Base-by-base conservation (phyloP, 2,888 invertebrate species). In the Tachina lurida region DNA sequence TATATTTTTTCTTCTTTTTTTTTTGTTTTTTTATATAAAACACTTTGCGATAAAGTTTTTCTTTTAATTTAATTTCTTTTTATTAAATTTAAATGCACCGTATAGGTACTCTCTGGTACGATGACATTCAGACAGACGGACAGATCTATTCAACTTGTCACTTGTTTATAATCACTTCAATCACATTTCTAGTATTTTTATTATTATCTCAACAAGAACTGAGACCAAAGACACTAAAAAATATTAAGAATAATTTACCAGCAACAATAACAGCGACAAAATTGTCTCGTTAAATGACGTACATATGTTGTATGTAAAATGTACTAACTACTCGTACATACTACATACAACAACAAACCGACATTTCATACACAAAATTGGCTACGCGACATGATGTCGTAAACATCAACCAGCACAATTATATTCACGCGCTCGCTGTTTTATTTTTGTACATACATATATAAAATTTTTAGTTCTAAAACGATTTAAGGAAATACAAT, bases 161-260 rank as follows among this genome's bases (percentile, higher is more conserved):
- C 73, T 78, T 83, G 83, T 83, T 83, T 67, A 68, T 83, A 83
- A 78, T 83, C 83, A 83, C 82, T 74, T 79, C 47, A 63, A 54
- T 62, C 54, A 58, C 39, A 52, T 75, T 60, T 54, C 75, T 54
- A 54, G 47, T 22, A 58, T 60, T 68, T 49, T 68, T 58, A 43
- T 45, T 68, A 52, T 70, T 68, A 56, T 56, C 45, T 63, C 17
- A 22, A 13, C 49, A 15, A 54, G 62, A 70, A 78, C 49, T 19
- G 78, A 39, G 78, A 71, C 63, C 49, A 58, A 67, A 47, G n/a
- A 67, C 43, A 68, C 43, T 73, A 67, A 56, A 67, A 31, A 63
- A 63, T 68, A 67, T 62, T 54, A 77, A 82, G 17, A 63, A 63
- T 79, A 73, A 73, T 79, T 79, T 79, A 63, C 31, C 54, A 83